Evolutionary conservation across 1,140 invertebrate genomes (phyloP), one percentile per base, ranked within the genome.

Genomic region (Plodia interpunctella): DNA sequence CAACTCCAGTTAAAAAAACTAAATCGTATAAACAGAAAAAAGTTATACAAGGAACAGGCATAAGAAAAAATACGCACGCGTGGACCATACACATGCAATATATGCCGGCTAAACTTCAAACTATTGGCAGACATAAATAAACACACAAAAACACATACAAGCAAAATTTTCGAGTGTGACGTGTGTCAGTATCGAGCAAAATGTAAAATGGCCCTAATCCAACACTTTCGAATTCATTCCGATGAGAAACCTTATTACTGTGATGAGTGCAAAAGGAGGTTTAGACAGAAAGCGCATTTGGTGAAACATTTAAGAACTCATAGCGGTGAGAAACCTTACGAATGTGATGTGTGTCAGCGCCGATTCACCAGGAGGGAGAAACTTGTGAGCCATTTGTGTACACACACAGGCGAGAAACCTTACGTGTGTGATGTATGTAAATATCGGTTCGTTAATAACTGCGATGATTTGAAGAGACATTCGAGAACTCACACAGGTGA

Each of bases 181-280:
- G 9, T 35, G 3, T 49, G 49, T 18, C 49, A 49, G 9, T 49
- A 49, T 17, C 1, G 18, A 49, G 4, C 1, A 2, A 49, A 17
- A 2, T 1, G 17, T 4, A 49, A 49, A 18, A 49, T 2, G 2
- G 6, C 15, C 6, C 17, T 49, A 8, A 49, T 18, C 6, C 5
- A 18, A n/a, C 49, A 49, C 18, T 2, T 49, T 18, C 6, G 15
- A 28, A 20, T 5, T 15, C 49, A 58, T 25, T n/a, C n/a, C 1
- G 17, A 38, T 21, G 49, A 51, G 66, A 92, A 92, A 62, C 92
- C 92, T 0, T 94, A 92, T 61, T 90, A 91, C 6, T 95, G 94
- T 76, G 92, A 91, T 56, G 83, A 91, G 10, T 92, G 91, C 60
- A 18, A 55, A 11, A 75, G 79, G 32, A 58, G 58, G 11, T 92